Conservation (phyloP, 1,140 invertebrate genomes). For the Wasmannia auropunctata region DNA sequence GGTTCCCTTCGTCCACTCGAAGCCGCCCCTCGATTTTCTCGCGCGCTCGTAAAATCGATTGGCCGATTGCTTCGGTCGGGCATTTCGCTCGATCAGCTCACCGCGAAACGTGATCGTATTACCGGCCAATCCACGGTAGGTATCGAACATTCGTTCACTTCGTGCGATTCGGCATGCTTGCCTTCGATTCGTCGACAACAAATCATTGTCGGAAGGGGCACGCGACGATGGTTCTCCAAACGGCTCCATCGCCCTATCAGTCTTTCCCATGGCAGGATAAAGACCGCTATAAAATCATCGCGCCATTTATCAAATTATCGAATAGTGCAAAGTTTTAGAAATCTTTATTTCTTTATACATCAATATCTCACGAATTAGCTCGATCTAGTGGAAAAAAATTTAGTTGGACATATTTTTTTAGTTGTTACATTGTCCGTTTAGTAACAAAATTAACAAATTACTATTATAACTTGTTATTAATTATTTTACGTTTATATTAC, state of each 20-base stretch:
- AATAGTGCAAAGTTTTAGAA: not conserved
- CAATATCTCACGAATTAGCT: not conserved
- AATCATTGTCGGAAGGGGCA: slow-evolving; percentile 37
- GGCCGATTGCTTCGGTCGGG: slow-evolving; percentile 31
- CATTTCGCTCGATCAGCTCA: slow-evolving; percentile 41
- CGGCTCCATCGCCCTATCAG: not conserved
- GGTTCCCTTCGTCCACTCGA: not conserved
- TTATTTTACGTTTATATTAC: not conserved
- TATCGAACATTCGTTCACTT: slow-evolving; percentile 42
- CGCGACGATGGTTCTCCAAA: slow-evolving; percentile 10
- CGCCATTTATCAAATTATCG: not conserved
- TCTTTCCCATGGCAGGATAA: not conserved
- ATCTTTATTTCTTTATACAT: not conserved
- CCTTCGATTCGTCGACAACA: slow-evolving; percentile 43
- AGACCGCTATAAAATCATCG: not conserved
- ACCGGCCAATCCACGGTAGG: slow-evolving; percentile 52
- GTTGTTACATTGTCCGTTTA: not conserved
- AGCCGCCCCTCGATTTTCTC: slow-evolving; percentile 55
- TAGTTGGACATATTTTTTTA: not conserved
- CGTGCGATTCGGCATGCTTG: slow-evolving; percentile 23
- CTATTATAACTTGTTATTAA: not conserved
- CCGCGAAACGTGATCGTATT: slow-evolving; percentile 50
- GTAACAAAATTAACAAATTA: not conserved
- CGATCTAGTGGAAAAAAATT: not conserved
- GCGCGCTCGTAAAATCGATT: slow-evolving; percentile 50